Conservation (phyloP, 2,113 vertebrate genomes). For the Camelus dromedarius region DNA sequence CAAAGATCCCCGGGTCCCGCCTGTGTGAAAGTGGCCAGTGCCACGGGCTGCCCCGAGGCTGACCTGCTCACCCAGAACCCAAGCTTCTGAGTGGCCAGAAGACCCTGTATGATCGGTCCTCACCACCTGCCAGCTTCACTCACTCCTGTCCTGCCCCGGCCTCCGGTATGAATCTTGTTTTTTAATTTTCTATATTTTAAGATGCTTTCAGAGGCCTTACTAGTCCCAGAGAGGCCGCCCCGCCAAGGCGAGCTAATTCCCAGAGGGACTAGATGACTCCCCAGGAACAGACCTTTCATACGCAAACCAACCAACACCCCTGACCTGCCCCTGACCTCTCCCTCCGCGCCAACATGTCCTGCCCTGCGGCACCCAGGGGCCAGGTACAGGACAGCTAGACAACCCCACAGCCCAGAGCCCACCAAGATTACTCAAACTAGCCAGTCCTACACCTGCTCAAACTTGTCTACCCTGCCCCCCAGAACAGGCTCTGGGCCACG, state of each 20-base stretch:
- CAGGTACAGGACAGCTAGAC: background rate
- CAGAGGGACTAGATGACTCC: background rate
- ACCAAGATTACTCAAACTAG: background rate
- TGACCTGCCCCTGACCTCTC: background rate
- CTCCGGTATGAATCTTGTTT: background rate
- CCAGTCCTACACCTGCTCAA: background rate
- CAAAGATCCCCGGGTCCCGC: background rate
- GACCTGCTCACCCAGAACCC: background rate
- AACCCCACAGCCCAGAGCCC: background rate
- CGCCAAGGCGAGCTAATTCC: background rate
- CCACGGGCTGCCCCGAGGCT: background rate
- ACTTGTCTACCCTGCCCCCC: background rate
- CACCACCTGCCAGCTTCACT: too few relatives aligned
- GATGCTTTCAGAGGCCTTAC: background rate
- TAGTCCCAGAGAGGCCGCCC: background rate
- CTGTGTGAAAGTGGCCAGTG: fast-evolving
- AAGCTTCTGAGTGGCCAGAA: fast-evolving
- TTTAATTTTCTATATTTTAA: background rate
- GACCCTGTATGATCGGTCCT: too few relatives aligned
- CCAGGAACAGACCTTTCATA: background rate
- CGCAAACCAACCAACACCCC: too few relatives aligned
- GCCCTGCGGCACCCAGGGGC: background rate
- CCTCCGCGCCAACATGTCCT: background rate
- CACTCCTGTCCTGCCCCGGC: background rate
- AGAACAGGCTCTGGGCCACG: background rate